Evolutionary conservation across 2,113 vertebrate species (phyloP), one percentile per base, ranked within the genome.

Genomic region (Phyllostomus discolor): DNA sequence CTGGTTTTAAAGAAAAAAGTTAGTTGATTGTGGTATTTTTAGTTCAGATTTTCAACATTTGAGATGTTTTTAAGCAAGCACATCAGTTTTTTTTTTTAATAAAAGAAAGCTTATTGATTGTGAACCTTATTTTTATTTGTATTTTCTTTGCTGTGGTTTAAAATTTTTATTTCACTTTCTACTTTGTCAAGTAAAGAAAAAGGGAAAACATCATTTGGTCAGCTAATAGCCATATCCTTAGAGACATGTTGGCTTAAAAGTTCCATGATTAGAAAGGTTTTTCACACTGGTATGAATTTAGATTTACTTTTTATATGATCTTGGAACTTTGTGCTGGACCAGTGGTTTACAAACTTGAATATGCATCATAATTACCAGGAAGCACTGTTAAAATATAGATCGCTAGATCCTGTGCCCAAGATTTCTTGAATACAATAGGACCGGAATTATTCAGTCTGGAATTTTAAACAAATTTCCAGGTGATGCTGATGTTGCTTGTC

Each of bases 71-170:
- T 82, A 66, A 87, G 26, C 69, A 72, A n/a, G n/a, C 5, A 59
- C 12, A 69, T 31, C 78, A 95, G 31, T 66, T 87, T 38, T 73
- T 87, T 38, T 73, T 90, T 41, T 69, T 20, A 57, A 57, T 67
- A 62, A 83, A 87, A 83, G 26, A 90, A 7, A 46, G 8, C 66
- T 93, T 81, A 16, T 69, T 78, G 87, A 62, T 66, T 93, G 26
- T 70, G 35, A 87, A 80, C 28, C 35, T 86, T 52, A 31, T 76
- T 95, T 95, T 95, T 79, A 12, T 86, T 95, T 92, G 10, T 90
- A 52, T 95, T 88, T 41, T 90, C 43, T 95, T 87, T 75, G 72
- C 24, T 88, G 15, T 87, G 35, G 16, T 88, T 91, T 96, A 76
- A 75, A 82, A n/a, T 76, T 82, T 46, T 38, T 75, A 59, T 48